Conservation (phyloP, 2,888 invertebrate genomes). For the Rhingia campestris region DNA sequence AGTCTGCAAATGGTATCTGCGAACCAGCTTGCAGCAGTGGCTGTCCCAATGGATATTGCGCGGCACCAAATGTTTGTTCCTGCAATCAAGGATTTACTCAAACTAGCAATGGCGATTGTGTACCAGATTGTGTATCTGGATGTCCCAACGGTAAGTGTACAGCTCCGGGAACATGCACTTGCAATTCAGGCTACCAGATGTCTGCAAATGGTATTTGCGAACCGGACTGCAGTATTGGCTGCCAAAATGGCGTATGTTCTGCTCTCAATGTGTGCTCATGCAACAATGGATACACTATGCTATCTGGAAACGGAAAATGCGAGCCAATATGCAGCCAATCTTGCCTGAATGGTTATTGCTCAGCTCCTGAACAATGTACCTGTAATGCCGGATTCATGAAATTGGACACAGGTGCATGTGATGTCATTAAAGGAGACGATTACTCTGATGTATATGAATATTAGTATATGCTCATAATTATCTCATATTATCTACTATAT, state of each 20-base stretch:
- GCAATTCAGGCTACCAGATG: background rate
- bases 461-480: background rate
- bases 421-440: background rate
- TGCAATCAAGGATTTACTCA: background rate
- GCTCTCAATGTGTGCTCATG: background rate
- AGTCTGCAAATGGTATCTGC: background rate
- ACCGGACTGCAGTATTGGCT: background rate
- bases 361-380: background rate
- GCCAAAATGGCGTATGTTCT: background rate
- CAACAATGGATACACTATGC: background rate
- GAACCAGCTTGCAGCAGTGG: background rate
- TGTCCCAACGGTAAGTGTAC: background rate
- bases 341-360: background rate
- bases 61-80: background rate
- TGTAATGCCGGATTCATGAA: background rate
- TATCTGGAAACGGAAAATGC: constrained; percentile 32
- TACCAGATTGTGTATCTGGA: background rate
- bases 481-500: background rate
- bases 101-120: background rate
- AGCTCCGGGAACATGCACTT: background rate
- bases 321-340: constrained; percentile 65
- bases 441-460: background rate
- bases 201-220: background rate
- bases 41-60: background rate
- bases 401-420: background rate